phyloP scores from a whole-genome alignment of 2,888 invertebrate genomes.

The Seira sanloemensis region DNA sequence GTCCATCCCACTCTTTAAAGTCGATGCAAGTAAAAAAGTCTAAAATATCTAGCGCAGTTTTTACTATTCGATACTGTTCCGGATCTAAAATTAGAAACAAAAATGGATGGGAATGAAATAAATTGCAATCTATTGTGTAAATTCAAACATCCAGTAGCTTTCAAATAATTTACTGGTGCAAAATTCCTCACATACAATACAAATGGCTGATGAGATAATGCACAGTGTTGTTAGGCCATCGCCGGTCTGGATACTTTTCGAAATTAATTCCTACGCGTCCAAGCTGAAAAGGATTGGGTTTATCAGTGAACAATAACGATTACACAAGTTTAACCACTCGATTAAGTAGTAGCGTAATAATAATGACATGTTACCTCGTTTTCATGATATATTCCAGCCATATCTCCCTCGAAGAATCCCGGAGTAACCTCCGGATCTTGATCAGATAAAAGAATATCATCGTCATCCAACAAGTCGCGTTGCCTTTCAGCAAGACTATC shows the following conservation, averaged over 20 bases:
- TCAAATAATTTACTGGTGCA: background rate
- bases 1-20: conserved; percentile 82
- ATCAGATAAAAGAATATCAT: conserved; percentile 62
- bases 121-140: background rate
- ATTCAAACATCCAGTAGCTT: background rate
- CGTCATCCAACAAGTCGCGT: conserved; percentile 68
- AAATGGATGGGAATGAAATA: background rate
- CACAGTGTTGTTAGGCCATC: conserved; percentile 82
- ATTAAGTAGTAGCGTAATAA: conserved; percentile 10
- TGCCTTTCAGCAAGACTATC: conserved; percentile 70
- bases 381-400: conserved; percentile 79
- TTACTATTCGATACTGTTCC: conserved; percentile 79
- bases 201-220: conserved; percentile 82
- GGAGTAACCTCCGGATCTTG: conserved; percentile 83
- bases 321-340: background rate
- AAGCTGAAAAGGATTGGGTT: too few species aligned
- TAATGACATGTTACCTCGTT: conserved; percentile 71
- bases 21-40: conserved; percentile 82
- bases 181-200: conserved; percentile 77
- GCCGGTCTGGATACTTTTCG: conserved; percentile 81
- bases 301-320: conserved; percentile 15
- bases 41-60: conserved; percentile 80
- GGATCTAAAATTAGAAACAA: conserved; percentile 79
- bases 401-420: conserved; percentile 83
- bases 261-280: conserved; percentile 81